These are phyloP conservation scores for Antedon bifida DNA, from an alignment of 35 echinoderm and acorn worm species.

Conservation along the genomic window DNA sequence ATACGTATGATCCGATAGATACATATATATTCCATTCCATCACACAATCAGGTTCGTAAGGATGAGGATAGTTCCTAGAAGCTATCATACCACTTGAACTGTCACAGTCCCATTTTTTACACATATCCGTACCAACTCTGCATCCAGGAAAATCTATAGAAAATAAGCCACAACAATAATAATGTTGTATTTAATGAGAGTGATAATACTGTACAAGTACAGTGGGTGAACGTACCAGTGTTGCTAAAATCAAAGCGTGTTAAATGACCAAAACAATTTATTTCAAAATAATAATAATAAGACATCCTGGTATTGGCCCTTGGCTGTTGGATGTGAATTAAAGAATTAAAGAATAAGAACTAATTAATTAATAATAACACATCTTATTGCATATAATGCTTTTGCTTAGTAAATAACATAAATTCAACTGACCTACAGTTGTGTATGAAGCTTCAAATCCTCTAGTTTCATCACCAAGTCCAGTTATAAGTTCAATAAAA, in stretches of 20 bases:
- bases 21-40: not conserved
- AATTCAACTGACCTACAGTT: not conserved
- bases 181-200: too few species aligned
- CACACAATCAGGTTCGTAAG: not conserved
- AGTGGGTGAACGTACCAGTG: too few species aligned
- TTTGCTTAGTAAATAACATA: too few species aligned
- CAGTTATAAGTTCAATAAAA: not conserved
- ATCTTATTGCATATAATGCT: too few species aligned
- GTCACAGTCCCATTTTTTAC: not conserved
- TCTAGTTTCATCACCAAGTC: not conserved
- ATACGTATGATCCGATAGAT: not conserved
- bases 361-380: too few species aligned
- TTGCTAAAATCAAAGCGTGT: too few species aligned
- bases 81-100: not conserved
- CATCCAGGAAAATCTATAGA: not conserved
- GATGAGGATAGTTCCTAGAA: not conserved
- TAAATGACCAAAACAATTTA: too few species aligned
- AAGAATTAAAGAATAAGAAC: too few species aligned
- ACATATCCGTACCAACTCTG: not conserved
- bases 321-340: too few species aligned
- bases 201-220: too few species aligned
- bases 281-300: too few species aligned
- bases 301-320: too few species aligned
- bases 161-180: not conserved
- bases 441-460: not conserved